Evolutionary conservation across 2,113 vertebrate genomes (phyloP), one percentile per base, ranked within the genome.

Genomic region (Rhinopomastus cyanomelas): DNA sequence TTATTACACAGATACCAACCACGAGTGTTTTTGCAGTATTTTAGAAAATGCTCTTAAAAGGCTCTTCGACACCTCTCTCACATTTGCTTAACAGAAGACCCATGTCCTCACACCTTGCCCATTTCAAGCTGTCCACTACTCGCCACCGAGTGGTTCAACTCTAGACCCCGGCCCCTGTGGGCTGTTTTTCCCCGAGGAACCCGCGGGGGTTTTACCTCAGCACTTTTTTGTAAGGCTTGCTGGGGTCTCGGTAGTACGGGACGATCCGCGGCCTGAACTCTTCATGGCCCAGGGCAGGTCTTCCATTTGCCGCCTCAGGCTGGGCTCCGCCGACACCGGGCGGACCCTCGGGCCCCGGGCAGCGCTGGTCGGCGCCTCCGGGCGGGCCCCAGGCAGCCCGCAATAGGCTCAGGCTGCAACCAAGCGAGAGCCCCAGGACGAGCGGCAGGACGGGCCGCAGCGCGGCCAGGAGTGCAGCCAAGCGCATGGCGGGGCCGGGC

Each of bases 341-440:
- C 2, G 94, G 96, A 18, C 94, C 97, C 46, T 97, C 83, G 11
- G 96, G 95, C 12, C 97, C 97, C 39, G 92, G 74, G 21, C 39
- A 42, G 39, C 98, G 98, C 57, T 95, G 95, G 3, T 98, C 98
- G 2, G 98, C 97, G 3, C 95, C 89, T 12, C 98, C 98, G 13
- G 97, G 97, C 87, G 98, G 98, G 10, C 97, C 98, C 99, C 99
- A 99, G 85, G 99, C 99, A 48, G 98, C 98, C 71, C 98, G 98
- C 71, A 99, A 93, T 44, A 99, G 98, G 88, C 99, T 99, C 73
- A 99, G 97, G 92, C 98, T 99, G 79, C 98, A 99, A 25, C 99
- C 99, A 77, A 99, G 95, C 26, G 99, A 99, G 18, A 99, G 97
- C 22, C 99, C 99, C 34, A 99, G 97, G 88, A 99, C 97, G 9